Conservation (phyloP, 2,113 vertebrate species). For the Ivindomyrus marchei region DNA sequence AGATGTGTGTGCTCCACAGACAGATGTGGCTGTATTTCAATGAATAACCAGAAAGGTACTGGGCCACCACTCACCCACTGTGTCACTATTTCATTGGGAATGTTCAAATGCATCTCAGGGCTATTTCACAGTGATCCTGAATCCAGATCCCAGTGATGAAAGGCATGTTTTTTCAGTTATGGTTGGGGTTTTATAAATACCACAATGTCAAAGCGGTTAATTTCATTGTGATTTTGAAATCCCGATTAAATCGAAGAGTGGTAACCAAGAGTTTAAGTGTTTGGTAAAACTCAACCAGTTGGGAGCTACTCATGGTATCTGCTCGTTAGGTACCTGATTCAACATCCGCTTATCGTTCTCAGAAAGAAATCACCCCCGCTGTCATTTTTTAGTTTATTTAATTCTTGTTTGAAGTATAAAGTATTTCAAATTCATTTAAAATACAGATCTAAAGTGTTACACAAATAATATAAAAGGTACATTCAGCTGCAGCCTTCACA, state of each 20-base stretch:
- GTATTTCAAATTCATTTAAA: constrained; percentile 25
- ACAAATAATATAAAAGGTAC: constrained; percentile 41
- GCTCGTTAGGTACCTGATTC: neutral
- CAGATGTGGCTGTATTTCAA: neutral
- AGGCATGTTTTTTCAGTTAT: neutral
- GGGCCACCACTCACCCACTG: neutral
- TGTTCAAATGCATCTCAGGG: neutral
- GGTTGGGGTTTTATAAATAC: neutral
- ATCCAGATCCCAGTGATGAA: neutral
- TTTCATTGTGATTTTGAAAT: neutral
- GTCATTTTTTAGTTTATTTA: constrained; percentile 8
- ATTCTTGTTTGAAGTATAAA: constrained; percentile 33
- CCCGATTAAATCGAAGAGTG: neutral
- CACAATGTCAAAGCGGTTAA: neutral
- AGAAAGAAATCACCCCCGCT: constrained; percentile 6
- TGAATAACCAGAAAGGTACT: neutral
- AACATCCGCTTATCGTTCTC: neutral
- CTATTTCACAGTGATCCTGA: neutral
- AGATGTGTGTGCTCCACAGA: neutral
- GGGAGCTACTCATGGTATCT: neutral
- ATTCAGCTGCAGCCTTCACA: constrained; percentile 33
- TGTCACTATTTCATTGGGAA: neutral
- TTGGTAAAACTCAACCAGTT: neutral
- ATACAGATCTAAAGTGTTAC: constrained; percentile 23
- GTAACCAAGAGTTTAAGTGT: neutral